These are phyloP conservation scores for Setophaga coronata DNA, from an alignment of 2,113 vertebrate genomes.

Conservation along the genomic window DNA sequence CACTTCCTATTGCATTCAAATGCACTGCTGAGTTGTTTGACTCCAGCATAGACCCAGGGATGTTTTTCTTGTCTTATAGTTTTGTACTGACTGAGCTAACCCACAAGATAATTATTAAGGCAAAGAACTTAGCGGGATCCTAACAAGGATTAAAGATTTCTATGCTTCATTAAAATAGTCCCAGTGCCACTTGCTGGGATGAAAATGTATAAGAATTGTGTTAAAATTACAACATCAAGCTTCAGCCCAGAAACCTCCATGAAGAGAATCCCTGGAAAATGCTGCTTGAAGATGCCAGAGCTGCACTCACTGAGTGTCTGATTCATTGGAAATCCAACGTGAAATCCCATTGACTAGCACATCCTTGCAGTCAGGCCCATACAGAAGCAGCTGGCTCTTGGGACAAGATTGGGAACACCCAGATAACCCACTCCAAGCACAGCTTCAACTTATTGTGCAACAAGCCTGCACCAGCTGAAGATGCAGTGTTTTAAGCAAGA, in stretches of 20 bases:
- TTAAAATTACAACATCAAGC: neutral
- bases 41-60: neutral
- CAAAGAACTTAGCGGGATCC: constrained; percentile 34
- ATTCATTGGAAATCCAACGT: neutral
- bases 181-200: constrained; percentile 6
- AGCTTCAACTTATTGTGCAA: neutral
- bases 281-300: neutral
- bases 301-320: neutral
- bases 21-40: constrained; percentile 12
- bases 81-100: neutral
- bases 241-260: neutral
- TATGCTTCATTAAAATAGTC: constrained; percentile 22
- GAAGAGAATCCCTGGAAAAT: neutral
- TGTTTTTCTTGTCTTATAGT: constrained; percentile 38
- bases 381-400: neutral
- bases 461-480: neutral
- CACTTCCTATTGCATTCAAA: constrained; percentile 43
- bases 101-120: constrained; percentile 32
- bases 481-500: neutral
- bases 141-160: constrained; percentile 34
- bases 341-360: neutral
- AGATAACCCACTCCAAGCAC: neutral
- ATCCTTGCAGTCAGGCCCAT: neutral
- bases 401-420: neutral
- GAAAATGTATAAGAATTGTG: constrained; percentile 28